phyloP scores from a whole-genome alignment of 2,797 vertebrate genomes.

The Sciurus carolinensis region DNA sequence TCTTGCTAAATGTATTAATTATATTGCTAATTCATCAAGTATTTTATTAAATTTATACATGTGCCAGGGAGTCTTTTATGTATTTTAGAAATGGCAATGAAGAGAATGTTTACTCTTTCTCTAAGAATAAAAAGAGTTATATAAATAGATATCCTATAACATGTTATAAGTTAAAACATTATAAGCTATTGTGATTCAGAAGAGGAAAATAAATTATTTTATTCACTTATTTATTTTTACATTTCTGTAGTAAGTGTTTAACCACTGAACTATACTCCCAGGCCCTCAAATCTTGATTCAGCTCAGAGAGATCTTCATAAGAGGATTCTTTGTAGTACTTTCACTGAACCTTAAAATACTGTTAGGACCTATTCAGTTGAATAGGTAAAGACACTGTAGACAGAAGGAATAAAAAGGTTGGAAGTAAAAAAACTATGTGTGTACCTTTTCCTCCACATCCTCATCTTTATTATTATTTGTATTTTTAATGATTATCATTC shows the following conservation, averaged over 20 bases:
- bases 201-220: neutral
- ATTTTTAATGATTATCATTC: too few relatives aligned
- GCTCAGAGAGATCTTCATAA: neutral
- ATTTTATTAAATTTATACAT: conserved; percentile 5
- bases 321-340: neutral
- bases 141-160: neutral
- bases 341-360: conserved; percentile 23
- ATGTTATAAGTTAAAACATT: neutral
- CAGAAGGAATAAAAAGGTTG: neutral
- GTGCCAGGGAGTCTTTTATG: neutral
- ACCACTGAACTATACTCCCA: neutral
- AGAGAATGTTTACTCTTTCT: neutral
- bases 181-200: neutral
- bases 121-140: neutral
- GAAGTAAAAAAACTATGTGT: neutral
- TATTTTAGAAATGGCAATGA: neutral
- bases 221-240: neutral
- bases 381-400: neutral
- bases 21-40: neutral
- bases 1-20: neutral
- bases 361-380: neutral
- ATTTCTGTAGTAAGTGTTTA: neutral
- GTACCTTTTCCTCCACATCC: too few relatives aligned
- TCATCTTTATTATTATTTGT: too few relatives aligned
- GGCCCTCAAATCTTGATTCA: conserved; percentile 11